These are phyloP conservation scores for Solenopsis invicta DNA, from an alignment of 1,140 invertebrate species.

Conservation along the genomic window DNA sequence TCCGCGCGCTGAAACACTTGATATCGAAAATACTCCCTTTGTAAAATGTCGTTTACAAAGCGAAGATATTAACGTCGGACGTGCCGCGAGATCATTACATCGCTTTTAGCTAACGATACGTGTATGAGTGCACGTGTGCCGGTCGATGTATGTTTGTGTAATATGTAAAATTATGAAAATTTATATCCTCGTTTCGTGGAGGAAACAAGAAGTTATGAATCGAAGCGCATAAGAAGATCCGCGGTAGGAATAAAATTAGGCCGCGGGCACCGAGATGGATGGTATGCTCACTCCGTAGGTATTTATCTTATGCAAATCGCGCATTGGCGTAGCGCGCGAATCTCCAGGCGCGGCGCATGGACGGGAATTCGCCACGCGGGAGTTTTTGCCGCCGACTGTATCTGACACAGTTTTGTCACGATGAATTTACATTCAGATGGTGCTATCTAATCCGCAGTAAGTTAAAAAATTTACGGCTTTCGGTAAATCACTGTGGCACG, in stretches of 20 bases:
- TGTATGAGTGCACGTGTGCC: constrained; percentile 3
- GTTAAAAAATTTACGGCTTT: constrained; percentile 84
- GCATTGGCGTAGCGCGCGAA: constrained; percentile 60
- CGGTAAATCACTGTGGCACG: constrained; percentile 79
- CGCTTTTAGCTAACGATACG: constrained; percentile 17
- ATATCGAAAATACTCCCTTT: background rate
- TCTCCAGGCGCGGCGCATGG: background rate
- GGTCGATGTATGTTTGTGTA: constrained; percentile 14
- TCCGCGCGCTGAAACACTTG: background rate
- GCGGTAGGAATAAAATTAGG: constrained; percentile 67
- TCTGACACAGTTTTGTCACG: constrained; percentile 77
- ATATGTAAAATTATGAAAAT: constrained; percentile 57
- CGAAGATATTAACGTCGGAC: constrained; percentile 4
- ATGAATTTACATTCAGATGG: constrained; percentile 80
- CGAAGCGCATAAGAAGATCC: constrained; percentile 44
- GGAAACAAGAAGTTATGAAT: constrained; percentile 50
- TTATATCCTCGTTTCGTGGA: constrained; percentile 46
- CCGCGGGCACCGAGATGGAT: constrained; percentile 62
- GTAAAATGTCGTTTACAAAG: constrained; percentile 10
- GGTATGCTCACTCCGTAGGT: constrained; percentile 59
- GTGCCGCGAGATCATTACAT: constrained; percentile 3
- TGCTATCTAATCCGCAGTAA: constrained; percentile 82
- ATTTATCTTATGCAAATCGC: constrained; percentile 73
- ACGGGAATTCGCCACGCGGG: constrained; percentile 21
- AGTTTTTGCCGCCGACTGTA: constrained; percentile 61